These are phyloP conservation scores for Lemur catta DNA, from an alignment of 2,797 vertebrate genomes.

Conservation along the genomic window DNA sequence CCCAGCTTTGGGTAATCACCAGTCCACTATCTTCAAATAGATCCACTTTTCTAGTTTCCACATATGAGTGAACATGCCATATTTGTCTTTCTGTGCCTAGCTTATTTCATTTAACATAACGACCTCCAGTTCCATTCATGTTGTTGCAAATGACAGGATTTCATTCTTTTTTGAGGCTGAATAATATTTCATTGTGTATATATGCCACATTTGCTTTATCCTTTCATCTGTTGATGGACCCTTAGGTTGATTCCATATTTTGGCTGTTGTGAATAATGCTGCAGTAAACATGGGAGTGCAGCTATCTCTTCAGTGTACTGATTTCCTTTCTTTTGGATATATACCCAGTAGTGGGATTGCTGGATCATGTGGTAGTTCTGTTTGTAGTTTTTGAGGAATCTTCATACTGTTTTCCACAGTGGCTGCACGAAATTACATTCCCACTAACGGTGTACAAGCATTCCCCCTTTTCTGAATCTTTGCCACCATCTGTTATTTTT, in stretches of 20 bases:
- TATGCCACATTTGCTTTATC: neutral
- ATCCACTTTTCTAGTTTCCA: neutral
- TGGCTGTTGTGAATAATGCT: neutral
- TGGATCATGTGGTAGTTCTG: neutral
- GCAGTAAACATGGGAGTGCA: neutral
- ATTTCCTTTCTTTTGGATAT: neutral
- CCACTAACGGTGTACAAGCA: neutral
- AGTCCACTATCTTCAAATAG: neutral
- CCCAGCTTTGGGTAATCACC: neutral
- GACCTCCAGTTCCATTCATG: neutral
- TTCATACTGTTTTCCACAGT: neutral
- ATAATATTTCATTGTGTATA: neutral
- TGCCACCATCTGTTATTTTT: neutral
- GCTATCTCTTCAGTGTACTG: neutral
- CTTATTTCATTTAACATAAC: neutral
- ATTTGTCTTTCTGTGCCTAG: neutral
- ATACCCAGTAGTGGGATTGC: neutral
- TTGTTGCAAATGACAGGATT: neutral
- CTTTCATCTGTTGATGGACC: neutral
- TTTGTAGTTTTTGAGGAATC: neutral
- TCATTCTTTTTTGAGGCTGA: neutral
- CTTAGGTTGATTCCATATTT: neutral
- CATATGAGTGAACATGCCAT: neutral
- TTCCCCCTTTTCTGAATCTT: neutral
- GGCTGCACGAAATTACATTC: neutral